Evolutionary conservation across 2,797 vertebrate species (phyloP).

Genomic region (Leptodactylus fallax): DNA sequence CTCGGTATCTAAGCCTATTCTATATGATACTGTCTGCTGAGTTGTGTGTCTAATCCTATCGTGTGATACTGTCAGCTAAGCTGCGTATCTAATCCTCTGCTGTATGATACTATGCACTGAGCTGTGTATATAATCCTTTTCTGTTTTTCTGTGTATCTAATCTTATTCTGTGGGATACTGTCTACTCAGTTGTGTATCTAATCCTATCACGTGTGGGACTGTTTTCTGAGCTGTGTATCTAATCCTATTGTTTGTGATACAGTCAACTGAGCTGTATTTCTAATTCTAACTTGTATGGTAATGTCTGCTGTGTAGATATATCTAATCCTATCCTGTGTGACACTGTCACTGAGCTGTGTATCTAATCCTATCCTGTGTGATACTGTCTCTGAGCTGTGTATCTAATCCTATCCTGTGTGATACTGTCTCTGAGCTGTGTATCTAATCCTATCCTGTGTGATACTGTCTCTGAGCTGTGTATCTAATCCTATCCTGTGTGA

Average conservation of each 20-base stretch:
- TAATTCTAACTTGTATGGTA: background rate
- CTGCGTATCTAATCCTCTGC: background rate
- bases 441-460: background rate
- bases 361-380: background rate
- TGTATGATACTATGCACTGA: background rate
- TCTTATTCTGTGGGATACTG: too few species aligned
- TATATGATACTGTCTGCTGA: background rate
- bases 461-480: background rate
- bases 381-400: background rate
- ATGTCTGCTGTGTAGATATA: background rate
- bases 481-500: background rate
- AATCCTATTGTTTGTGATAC: background rate
- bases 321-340: background rate
- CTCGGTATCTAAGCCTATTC: background rate
- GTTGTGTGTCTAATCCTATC: background rate
- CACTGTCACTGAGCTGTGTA: background rate
- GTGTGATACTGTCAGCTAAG: too few species aligned
- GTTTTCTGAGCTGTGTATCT: background rate
- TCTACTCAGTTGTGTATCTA: background rate
- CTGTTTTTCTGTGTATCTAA: background rate
- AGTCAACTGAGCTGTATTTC: background rate
- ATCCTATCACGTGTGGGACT: background rate
- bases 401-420: background rate
- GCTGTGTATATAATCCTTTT: background rate
- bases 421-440: background rate